phyloP scores from a whole-genome alignment of 2,888 invertebrate genomes.

The Zootermopsis nevadensis region DNA sequence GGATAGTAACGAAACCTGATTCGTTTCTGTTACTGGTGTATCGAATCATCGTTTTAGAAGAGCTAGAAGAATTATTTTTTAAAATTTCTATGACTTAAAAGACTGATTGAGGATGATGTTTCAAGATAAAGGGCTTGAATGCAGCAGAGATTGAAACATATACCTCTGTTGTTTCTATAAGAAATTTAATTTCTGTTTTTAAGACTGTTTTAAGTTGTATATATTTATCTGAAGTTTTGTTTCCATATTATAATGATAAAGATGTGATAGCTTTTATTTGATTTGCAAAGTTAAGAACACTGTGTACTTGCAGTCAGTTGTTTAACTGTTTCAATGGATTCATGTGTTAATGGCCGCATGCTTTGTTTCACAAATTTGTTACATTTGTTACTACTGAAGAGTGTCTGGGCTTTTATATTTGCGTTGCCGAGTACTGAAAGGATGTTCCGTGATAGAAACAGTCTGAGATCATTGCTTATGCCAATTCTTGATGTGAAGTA shows the following conservation, averaged over 20 bases:
- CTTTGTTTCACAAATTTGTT: not conserved
- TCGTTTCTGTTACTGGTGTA: constrained; percentile 35
- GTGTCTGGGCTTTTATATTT: not conserved
- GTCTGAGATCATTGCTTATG: not conserved
- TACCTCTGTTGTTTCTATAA: constrained; percentile 51
- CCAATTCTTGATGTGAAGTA: not conserved
- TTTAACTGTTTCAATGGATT: constrained; percentile 26
- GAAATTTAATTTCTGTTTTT: constrained; percentile 53
- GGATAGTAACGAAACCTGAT: constrained; percentile 19
- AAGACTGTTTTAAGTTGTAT: constrained; percentile 54
- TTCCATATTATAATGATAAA: constrained; percentile 47
- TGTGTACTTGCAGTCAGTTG: constrained; percentile 16
- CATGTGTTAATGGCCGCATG: constrained; percentile 17
- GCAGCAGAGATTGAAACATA: constrained; percentile 49
- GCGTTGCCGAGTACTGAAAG: not conserved
- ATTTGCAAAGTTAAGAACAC: constrained; percentile 4
- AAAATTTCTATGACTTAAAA: constrained; percentile 46
- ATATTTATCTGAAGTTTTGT: constrained; percentile 50
- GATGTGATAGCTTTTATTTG: constrained; percentile 48
- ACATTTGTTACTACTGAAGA: not conserved
- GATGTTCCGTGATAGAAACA: not conserved
- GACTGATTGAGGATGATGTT: constrained; percentile 52
- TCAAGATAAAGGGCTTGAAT: constrained; percentile 43
- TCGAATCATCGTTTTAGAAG: constrained; percentile 26
- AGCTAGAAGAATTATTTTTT: constrained; percentile 13